Base-by-base conservation (phyloP, 2,888 invertebrate genomes). In the Sicus ferrugineus region DNA sequence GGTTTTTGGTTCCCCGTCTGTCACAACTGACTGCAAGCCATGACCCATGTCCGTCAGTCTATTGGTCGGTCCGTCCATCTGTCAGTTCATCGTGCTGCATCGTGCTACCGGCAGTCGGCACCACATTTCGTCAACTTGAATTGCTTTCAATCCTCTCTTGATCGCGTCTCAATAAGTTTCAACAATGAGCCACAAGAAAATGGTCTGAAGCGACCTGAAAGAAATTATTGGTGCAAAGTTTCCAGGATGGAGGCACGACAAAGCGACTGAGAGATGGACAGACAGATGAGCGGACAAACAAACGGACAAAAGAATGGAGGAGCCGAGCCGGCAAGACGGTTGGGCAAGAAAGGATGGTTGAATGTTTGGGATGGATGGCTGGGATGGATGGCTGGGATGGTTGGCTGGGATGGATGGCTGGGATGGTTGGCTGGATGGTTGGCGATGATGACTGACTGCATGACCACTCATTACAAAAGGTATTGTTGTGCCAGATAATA, bases 111-210 rank as follows among this genome's bases (percentile, higher is more conserved):
- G 0, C 30, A 38, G 9, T 54, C 34, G 5, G 31, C 16, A 23
- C 26, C 3, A 48, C 58, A 48, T 58, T 67, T 67, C 59, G 59
- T 58, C 67, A 58, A 67, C 58, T 59, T 59, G 66, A 58, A 56
- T 46, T 16, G 66, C 66, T 42, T 67, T 30, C 31, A 46, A 46
- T 30, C n/a, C n/a, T 30, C 46, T 46, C 67, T 23, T 38, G 59
- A 67, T 67, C 67, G 67, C 59, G 67, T 67, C 59, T 67, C 67
- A 67, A 67, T 67, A 67, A 67, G 48, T 59, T 48, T 48, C 19
- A 67, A 67, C 59, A 67, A 67, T 58, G 46, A 28, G 23, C 6
- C 30, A 38, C 30, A 26, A 56, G 48, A 67, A 67, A 52, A 67
- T 66, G 65, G 65, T 34, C 31, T 54, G 30, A 28, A 63, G 3